Evolutionary conservation across 1,140 invertebrate genomes (phyloP), one percentile per base, ranked within the genome.

Genomic region (Geopemphigus sp.): DNA sequence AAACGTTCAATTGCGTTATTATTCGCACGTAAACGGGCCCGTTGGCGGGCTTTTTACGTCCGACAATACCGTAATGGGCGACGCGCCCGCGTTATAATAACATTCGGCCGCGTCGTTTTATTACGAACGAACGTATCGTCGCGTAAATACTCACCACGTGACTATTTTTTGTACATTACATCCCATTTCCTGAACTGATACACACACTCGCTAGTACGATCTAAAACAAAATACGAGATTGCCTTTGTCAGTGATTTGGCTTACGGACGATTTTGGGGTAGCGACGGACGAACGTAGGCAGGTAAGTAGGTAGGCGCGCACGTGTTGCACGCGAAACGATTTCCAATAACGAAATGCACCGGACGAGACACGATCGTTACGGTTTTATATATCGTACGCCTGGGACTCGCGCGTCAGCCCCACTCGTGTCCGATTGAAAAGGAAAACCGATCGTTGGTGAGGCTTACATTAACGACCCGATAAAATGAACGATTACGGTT

Each of bases 91-190:
- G 32, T 39, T 39, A 39, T 39, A n/a, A n/a, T n/a, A n/a, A n/a
- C n/a, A n/a, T n/a, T n/a, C n/a, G n/a, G n/a, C 8, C 32, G 32
- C 32, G 32, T 39, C 8, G 32, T 39, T 39, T 39, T n/a, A n/a
- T n/a, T n/a, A n/a, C n/a, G n/a, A n/a, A n/a, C n/a, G n/a, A n/a
- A n/a, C n/a, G n/a, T n/a, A n/a, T n/a, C n/a, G n/a, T n/a, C n/a
- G n/a, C n/a, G n/a, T n/a, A n/a, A n/a, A n/a, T 63, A 78, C 74
- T 78, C 26, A 78, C 74, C 74, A 78, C 57, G 74, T 78, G 74
- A 78, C 74, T 63, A 78, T 78, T 19, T 78, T 61, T 78, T 78
- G 74, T 63, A 78, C 74, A 78, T 78, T 78, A 78, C 74, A 78
- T 78, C 74, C 74, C 74, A 78, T 78, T 61, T 78, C 74, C 74